A percentile compares a stretch with the other conserved stretches of the same genome.
These are phyloP conservation scores for Sclerurus mexicanus DNA, from an alignment of 2,113 vertebrate genomes.

Conservation along the genomic window DNA sequence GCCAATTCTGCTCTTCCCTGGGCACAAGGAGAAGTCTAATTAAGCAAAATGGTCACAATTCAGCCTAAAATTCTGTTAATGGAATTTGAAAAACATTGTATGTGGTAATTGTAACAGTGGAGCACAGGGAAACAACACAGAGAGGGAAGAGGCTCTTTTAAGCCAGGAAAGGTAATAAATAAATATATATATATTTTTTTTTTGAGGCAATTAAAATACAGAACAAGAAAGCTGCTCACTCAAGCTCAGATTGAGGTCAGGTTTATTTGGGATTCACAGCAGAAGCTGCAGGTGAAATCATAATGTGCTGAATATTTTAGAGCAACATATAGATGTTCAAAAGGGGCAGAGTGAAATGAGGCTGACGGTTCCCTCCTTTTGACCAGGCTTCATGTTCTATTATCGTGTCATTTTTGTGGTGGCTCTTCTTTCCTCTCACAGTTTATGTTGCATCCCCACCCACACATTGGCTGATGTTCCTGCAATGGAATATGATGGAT, in stretches of 20 bases:
- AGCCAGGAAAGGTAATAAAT: not conserved
- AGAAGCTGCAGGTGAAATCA: not conserved
- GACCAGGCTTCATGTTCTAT: not conserved
- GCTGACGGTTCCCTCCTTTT: not conserved
- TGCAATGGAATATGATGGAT: not conserved
- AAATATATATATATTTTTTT: too few species aligned
- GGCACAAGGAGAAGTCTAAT: not conserved
- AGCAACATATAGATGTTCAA: not conserved
- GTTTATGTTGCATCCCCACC: not conserved
- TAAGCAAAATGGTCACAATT: not conserved
- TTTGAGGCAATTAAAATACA: not conserved
- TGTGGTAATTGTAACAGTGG: not conserved
- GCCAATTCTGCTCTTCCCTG: not conserved
- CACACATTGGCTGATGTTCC: not conserved
- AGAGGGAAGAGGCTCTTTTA: not conserved
- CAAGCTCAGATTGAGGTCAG: not conserved
- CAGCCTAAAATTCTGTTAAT: not conserved
- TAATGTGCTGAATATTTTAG: not conserved
- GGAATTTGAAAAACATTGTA: not conserved
- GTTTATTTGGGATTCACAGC: not conserved
- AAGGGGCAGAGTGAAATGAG: not conserved
- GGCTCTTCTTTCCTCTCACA: not conserved
- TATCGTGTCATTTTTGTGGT: not conserved
- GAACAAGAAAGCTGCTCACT: not conserved
- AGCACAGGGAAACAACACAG: not conserved